phyloP scores from a whole-genome alignment of 2,888 invertebrate genomes.

The Zeuzera pyrina region DNA sequence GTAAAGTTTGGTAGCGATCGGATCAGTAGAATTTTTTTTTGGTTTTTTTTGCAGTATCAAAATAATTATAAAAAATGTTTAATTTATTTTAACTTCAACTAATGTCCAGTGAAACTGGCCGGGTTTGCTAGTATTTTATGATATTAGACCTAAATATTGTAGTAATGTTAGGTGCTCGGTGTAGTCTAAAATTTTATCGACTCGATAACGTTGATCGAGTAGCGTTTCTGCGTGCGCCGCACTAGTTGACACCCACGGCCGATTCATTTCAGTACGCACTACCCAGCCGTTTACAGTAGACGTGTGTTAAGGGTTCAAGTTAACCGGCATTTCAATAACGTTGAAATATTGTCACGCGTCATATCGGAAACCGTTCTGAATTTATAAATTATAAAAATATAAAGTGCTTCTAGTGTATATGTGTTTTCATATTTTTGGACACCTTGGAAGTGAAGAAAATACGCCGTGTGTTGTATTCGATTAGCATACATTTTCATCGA shows the following conservation, averaged over 20 bases:
- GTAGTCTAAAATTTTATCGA: slow-evolving; percentile 34
- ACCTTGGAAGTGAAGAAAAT: slow-evolving; percentile 24
- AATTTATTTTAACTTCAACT: too few species aligned
- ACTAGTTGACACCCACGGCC: slow-evolving; percentile 36
- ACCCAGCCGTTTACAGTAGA: slow-evolving; percentile 32
- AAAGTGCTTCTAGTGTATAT: slow-evolving; percentile 23
- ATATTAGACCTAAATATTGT: too few species aligned
- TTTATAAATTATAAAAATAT: slow-evolving; percentile 19
- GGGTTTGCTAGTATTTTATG: too few species aligned
- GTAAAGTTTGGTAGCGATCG: too few species aligned
- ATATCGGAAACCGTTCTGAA: slow-evolving; percentile 41
- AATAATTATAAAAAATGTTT: too few species aligned
- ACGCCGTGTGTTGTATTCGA: slow-evolving; percentile 5
- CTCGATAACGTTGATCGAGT: slow-evolving; percentile 48
- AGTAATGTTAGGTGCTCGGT: too few species aligned
- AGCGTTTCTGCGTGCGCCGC: slow-evolving; percentile 51
- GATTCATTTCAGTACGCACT: slow-evolving; percentile 54
- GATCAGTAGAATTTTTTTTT: too few species aligned
- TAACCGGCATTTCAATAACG: slow-evolving; percentile 38
- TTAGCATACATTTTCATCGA: slow-evolving; percentile 14
- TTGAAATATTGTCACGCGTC: slow-evolving; percentile 41
- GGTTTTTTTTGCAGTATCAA: too few species aligned
- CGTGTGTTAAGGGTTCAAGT: slow-evolving; percentile 23
- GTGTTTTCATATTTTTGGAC: slow-evolving; percentile 22
- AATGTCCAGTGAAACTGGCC: too few species aligned